Conservation (phyloP, 2,113 vertebrate species). For the Myotis yumanensis region DNA sequence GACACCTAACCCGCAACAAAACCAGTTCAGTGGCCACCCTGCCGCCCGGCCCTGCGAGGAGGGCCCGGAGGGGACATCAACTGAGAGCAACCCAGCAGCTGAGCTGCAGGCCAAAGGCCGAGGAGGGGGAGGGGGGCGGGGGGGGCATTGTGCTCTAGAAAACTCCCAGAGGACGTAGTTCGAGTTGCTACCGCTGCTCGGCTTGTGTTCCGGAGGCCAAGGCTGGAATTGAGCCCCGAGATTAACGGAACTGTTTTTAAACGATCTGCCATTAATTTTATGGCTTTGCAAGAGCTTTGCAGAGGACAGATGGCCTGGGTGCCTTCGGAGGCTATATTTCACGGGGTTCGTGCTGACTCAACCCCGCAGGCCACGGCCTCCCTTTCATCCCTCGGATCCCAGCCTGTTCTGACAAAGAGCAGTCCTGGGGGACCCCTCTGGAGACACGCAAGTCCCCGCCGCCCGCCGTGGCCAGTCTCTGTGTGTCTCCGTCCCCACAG, state of each 20-base stretch:
- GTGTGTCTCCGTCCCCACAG: background rate
- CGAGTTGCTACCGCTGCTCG: background rate
- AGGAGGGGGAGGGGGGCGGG: background rate
- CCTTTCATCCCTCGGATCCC: background rate
- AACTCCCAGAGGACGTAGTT: slow-evolving; percentile 42
- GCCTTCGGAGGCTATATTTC: slow-evolving; percentile 55
- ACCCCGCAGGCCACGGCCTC: background rate
- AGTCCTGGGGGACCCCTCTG: background rate
- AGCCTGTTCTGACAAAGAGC: background rate
- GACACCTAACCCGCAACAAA: background rate
- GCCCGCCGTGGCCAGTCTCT: rapidly evolving
- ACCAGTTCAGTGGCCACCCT: background rate
- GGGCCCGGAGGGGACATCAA: slow-evolving; percentile 42
- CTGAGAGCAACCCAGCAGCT: background rate
- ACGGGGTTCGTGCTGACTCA: slow-evolving; percentile 40
- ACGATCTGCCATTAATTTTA: slow-evolving; percentile 70
- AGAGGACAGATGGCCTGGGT: slow-evolving; percentile 31
- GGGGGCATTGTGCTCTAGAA: slow-evolving; percentile 19
- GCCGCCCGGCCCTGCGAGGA: background rate
- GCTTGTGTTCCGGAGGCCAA: slow-evolving; percentile 55
- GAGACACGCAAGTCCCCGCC: background rate
- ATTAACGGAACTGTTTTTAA: slow-evolving; percentile 66
- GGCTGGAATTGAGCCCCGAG: slow-evolving; percentile 61
- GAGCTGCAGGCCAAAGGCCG: slow-evolving; percentile 23
- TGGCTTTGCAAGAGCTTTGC: slow-evolving; percentile 63